Evolutionary conservation across 2,888 invertebrate species (phyloP).

Genomic region (Cephalotes varians): DNA sequence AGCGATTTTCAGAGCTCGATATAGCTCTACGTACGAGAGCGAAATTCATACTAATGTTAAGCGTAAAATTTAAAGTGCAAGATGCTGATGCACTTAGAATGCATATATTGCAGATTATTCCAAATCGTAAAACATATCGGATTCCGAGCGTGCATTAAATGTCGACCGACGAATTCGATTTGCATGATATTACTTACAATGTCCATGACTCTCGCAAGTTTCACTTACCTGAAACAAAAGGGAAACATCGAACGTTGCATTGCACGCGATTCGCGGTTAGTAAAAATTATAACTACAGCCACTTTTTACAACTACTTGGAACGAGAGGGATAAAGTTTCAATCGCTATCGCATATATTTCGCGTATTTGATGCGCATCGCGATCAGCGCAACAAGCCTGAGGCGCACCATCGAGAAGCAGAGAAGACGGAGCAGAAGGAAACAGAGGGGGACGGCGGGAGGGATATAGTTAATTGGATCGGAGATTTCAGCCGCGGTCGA

Average conservation of each 20-base stretch:
- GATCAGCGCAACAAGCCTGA: constrained; percentile 20
- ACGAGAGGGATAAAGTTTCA: background rate
- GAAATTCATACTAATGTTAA: background rate
- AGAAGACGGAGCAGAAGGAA: constrained; percentile 16
- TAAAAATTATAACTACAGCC: background rate
- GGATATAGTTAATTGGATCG: constrained; percentile 73
- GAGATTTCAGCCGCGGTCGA: constrained; percentile 69
- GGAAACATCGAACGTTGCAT: background rate
- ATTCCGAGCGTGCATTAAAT: background rate
- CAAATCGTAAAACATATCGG: background rate
- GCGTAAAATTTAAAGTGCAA: background rate
- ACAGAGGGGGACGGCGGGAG: constrained; percentile 9
- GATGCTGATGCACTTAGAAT: background rate
- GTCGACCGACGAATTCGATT: background rate
- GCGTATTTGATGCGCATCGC: constrained; percentile 23
- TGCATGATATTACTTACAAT: constrained; percentile 16
- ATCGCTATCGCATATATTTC: constrained; percentile 1
- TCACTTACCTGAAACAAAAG: constrained; percentile 2
- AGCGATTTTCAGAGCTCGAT: constrained; percentile 6
- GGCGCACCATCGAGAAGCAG: background rate
- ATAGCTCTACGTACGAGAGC: background rate
- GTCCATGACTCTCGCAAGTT: no score
- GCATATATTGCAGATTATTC: background rate
- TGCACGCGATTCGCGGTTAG: background rate
- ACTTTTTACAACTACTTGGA: background rate